A percentile compares a stretch with the other conserved stretches of the same genome.
Evolutionary conservation across 35 echinoderm and acorn worm genomes (phyloP).

Genomic region (Stichopus chloronotus): DNA sequence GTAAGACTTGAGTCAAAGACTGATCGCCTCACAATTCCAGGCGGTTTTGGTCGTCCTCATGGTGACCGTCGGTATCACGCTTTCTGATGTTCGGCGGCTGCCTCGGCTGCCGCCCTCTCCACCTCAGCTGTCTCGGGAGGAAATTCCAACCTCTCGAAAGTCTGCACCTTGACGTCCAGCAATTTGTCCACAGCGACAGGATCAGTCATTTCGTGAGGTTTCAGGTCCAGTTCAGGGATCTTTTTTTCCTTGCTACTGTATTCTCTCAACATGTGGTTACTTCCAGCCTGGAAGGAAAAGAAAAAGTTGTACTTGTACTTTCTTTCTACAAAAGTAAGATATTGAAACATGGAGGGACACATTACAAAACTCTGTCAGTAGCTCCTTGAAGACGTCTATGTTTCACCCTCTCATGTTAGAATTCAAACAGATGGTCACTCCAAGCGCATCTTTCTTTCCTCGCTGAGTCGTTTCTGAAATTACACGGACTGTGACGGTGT

Average conservation of each 20-base stretch:
- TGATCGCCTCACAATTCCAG: background rate
- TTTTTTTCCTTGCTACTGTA: conserved; percentile 90
- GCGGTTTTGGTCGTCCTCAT: background rate
- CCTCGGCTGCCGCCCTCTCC: conserved; percentile 11
- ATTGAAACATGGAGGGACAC: background rate
- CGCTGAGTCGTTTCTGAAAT: no score
- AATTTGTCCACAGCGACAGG: conserved; percentile 60
- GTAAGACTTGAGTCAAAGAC: background rate
- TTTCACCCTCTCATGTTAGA: no score
- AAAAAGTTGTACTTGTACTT: background rate
- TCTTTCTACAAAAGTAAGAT: background rate
- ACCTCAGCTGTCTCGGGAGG: conserved; percentile 34
- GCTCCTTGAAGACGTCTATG: no score
- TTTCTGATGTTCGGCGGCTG: background rate
- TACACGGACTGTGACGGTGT: no score
- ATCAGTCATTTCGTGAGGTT: conserved; percentile 63
- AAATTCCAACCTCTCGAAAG: conserved; percentile 17
- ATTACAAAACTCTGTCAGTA: no score
- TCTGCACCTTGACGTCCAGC: conserved; percentile 56
- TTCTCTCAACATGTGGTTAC: conserved; percentile 86
- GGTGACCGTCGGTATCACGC: background rate
- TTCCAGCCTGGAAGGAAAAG: conserved; percentile 70
- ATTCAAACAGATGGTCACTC: no score
- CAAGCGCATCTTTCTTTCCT: no score
- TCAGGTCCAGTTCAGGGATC: conserved; percentile 64